phyloP scores from a whole-genome alignment of 2,888 invertebrate genomes.

The Disparrhopalites patrizii region DNA sequence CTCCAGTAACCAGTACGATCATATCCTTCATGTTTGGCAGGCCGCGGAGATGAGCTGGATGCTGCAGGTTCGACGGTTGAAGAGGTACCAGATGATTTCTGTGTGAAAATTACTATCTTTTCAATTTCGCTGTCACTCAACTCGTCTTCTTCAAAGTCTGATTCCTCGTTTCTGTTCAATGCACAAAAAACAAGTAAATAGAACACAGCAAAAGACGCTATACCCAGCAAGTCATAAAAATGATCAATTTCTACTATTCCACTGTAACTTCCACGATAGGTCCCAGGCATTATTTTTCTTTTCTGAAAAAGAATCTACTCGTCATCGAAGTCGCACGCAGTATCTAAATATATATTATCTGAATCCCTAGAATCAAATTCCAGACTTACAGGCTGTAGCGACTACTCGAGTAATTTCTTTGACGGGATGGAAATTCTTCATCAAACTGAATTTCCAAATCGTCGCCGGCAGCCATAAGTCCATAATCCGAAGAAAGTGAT shows the following conservation, averaged over 20 bases:
- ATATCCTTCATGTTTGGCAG: conserved; percentile 78
- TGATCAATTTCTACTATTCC: too few species aligned
- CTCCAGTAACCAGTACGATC: conserved; percentile 88
- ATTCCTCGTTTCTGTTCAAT: conserved; percentile 61
- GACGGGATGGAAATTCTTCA: conserved; percentile 76
- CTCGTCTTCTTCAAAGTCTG: conserved; percentile 65
- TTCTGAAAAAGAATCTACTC: conserved; percentile 26
- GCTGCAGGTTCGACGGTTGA: conserved; percentile 22
- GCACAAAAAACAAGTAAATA: too few species aligned
- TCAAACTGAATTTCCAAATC: conserved; percentile 96
- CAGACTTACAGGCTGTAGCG: conserved; percentile 35
- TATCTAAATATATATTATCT: conserved; percentile 17
- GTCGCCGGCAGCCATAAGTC: conserved; percentile 55
- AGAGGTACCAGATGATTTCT: conserved; percentile 55
- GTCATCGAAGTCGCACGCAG: conserved; percentile 11
- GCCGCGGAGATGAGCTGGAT: conserved; percentile 50
- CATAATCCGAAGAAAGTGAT: neutral
- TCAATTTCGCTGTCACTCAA: conserved; percentile 89
- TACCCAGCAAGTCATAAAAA: too few species aligned
- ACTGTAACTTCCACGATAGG: too few species aligned
- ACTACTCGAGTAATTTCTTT: conserved; percentile 54
- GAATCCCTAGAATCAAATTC: neutral
- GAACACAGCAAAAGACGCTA: too few species aligned
- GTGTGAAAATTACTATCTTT: conserved; percentile 91
- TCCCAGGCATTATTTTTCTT: too few species aligned